Base-by-base conservation (phyloP, 2,113 vertebrate species). In the Corydoras sp. region DNA sequence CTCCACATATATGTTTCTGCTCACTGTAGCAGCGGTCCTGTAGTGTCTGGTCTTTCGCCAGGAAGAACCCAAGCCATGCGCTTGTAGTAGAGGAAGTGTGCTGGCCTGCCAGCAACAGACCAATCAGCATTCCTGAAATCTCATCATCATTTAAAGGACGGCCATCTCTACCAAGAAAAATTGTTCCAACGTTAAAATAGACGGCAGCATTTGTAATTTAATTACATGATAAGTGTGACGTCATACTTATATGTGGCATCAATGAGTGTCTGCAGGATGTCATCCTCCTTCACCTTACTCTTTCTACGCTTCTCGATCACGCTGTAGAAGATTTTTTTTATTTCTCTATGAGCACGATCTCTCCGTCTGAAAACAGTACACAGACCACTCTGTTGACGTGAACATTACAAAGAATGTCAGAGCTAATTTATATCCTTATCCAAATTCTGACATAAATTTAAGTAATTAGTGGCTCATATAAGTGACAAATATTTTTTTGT, bases 11-110 rank as follows among this genome's bases (percentile, higher is more conserved):
- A 0, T 85, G 79, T 69, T 83, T 95, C 84, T 98, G 97, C 73
- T 99, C 96, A 0, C 81, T 86, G 0, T 88, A 96, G 87, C 96
- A 99, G 77, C 86, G 89, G 0, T 91, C 85, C 87, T 99, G 96
- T 14, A 96, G 66, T 0, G 80, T 18, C 69, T 87, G 89, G 72
- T 98, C 90, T 72, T 82, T 88, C 65, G 96, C 93, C 70, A 99
- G 77, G 84, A 96, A 98, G 88, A 99, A 99, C 32, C 95, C 96
- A 70, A 99, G 79, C 96, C 97, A 99, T 71, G 97, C 84, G 0
- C 94, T 95, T 18, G 96, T 99, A 79, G 96, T 99, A 75, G 97
- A 99, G 48, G 95, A 98, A 0, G 97, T 99, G 84, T 99, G 97
- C 86, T 99, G 97, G 12, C 96, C 97, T 0, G 96, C 97, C 50